These are phyloP conservation scores for Agonopterix heracliana DNA, from an alignment of 2,888 invertebrate genomes.

Conservation along the genomic window DNA sequence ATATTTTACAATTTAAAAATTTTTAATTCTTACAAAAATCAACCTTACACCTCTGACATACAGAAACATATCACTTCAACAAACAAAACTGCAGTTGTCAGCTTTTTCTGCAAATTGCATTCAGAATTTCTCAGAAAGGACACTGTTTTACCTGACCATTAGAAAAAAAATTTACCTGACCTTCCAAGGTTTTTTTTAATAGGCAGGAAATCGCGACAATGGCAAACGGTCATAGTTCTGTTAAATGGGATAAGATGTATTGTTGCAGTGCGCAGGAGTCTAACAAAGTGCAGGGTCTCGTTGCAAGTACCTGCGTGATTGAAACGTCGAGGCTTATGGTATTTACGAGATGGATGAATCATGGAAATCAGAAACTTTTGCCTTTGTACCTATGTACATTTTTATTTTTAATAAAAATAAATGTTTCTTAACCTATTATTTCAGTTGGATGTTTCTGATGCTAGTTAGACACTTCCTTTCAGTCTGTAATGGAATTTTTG, in stretches of 20 bases:
- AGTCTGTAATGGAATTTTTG: too few species aligned
- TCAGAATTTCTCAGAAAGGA: conserved; percentile 41
- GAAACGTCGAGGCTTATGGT: neutral
- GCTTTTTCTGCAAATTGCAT: conserved; percentile 31
- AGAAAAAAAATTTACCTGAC: conserved; percentile 49
- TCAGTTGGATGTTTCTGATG: too few species aligned
- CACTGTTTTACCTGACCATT: conserved; percentile 39
- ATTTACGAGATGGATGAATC: too few species aligned
- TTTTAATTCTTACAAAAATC: conserved; percentile 1
- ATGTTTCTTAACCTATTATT: too few species aligned
- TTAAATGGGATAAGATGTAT: conserved; percentile 28
- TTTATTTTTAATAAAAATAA: too few species aligned
- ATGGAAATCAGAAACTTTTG: too few species aligned
- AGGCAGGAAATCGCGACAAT: conserved; percentile 65
- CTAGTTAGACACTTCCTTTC: too few species aligned
- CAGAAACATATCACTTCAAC: neutral
- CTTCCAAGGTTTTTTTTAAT: conserved; percentile 34
- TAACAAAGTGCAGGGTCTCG: conserved; percentile 8
- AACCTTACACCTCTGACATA: conserved; percentile 26
- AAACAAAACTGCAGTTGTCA: conserved; percentile 1
- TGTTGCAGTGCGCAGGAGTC: conserved; percentile 17
- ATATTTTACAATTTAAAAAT: neutral
- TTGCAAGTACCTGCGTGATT: neutral
- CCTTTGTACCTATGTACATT: too few species aligned
- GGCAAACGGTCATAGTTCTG: conserved; percentile 38